These are phyloP conservation scores for Lasioglossum figueresi DNA, from an alignment of 2,888 invertebrate genomes.

Conservation along the genomic window DNA sequence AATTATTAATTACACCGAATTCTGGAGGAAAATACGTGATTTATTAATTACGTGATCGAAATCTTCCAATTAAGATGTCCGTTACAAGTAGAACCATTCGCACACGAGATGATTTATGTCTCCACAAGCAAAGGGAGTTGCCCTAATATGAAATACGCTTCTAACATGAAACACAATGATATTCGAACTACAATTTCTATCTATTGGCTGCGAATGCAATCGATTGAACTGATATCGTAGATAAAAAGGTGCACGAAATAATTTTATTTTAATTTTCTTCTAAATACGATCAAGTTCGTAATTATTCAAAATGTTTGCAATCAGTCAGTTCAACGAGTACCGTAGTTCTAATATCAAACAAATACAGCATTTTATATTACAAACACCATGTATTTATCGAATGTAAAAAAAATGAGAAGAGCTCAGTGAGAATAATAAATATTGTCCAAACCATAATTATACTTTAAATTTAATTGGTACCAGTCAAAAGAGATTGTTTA, in stretches of 20 bases:
- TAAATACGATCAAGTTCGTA: neutral
- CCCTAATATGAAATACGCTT: neutral
- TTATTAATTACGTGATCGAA: slow-evolving; percentile 5
- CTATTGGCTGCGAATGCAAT: neutral
- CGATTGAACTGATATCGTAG: neutral
- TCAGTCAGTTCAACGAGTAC: too few species aligned
- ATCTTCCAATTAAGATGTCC: neutral
- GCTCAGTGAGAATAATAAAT: too few species aligned
- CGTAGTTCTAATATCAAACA: neutral
- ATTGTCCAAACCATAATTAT: too few species aligned
- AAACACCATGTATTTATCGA: too few species aligned
- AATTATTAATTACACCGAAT: slow-evolving; percentile 45
- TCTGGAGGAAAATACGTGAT: neutral
- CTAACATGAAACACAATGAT: too few species aligned
- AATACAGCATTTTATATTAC: neutral
- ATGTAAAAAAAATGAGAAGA: too few species aligned
- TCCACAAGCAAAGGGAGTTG: neutral
- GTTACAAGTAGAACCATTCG: neutral
- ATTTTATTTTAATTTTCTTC: neutral
- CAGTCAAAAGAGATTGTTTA: too few species aligned
- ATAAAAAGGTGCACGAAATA: neutral
- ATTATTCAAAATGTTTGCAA: too few species aligned
- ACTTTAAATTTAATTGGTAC: too few species aligned
- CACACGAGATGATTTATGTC: neutral
- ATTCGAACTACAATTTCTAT: neutral